Base-by-base conservation (phyloP, 2,888 invertebrate genomes). In the Eurois occulta region DNA sequence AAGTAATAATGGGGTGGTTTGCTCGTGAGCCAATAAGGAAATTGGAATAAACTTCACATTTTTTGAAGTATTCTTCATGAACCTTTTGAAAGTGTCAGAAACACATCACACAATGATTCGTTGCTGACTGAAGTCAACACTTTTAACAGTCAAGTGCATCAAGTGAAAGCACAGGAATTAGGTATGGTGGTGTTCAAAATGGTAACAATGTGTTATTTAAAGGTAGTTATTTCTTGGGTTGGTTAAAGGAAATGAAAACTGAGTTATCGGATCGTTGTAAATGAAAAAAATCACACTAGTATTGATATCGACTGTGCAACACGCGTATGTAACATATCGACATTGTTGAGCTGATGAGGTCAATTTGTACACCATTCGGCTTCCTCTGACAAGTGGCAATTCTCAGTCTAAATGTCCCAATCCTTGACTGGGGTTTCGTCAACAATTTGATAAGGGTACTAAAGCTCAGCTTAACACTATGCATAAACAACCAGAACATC, bases 401-500 rank as follows among this genome's bases (percentile, higher is more conserved):
- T 80, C 16, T 35, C 58, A 66, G 48, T 35, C 38, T 28, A 28
- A 72, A 74, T 68, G 24, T 52, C 18, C 46, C 62, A 80, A 68
- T 68, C 41, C 76, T n/a, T 75, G 55, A 55, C 46, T 58, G 55
- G 46, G 67, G 48, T 48, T n/a, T 72, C 68, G 66, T 41, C 72
- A 52, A n/a, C 38, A 8, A 55, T 58, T 81, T 76, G 82, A 81
- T 75, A 68, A 75, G 68, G 82, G 76, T 82, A 69, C 46, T 71
- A 62, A 71, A 90, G 38, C 68, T 38, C 66, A 38, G 70, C 35
- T 60, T 64, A 48, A 80, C 35, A 68, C 38, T 55, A 69, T 80
- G 32, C 75, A 74, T 80, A 76, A 81, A 65, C 65, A 55, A 81
- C 48, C 60, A 72, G 52, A 82, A 77, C 80, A 83, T 60, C 52